Base-by-base conservation (phyloP, 2,797 vertebrate species). In the Gymnopithys bicolor region DNA sequence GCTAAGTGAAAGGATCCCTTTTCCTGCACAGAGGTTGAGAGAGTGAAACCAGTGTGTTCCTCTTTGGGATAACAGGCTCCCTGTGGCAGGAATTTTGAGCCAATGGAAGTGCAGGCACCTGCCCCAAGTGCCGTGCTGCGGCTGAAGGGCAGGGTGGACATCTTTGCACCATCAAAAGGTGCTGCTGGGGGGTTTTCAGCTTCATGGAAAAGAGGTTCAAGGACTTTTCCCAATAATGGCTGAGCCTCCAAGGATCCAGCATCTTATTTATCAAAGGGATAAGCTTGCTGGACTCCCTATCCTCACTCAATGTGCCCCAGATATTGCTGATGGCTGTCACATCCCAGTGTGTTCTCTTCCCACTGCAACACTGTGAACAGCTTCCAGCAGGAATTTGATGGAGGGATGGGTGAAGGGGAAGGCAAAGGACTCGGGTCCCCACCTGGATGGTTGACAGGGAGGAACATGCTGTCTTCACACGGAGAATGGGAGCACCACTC, bases 311-410 rank as follows among this genome's bases (percentile, higher is more conserved):
- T 1, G 0, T 39, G 37, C 3, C 30, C 32, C 11, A 49, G 51
- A 33, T n/a, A 8, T 30, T 82, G 41, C 78, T 95, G 33, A 63
- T 64, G 75, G 48, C 25, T 59, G 52, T 11, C 48, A 60, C 2
- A 2, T 27, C 62, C 60, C 19, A 3, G 19, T 3, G 7, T 14
- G 46, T 39, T 37, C 33, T 77, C 37, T 80, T 55, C 53, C 16
- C n/a, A 56, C 17, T 0, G 2, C 13, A n/a, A 13, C 49, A n/a
- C 62, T 9, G 13, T 55, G 43, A 23, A 2, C 0, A 4, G 66
- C 9, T 69, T n/a, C 62, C 51, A 33, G 51, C 3, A 1, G 1
- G 2, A 66, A 66, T 59, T 6, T 4, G 4, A 37, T 25, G 62
- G 49, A 84, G 15, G 12, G 33, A 46, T 33, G 58, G 33, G 19